Percentiles rank a stretch among this genome's conserved stretches.
These are phyloP conservation scores for Nemotelus nigrinus DNA, from an alignment of 2,888 invertebrate species.

Conservation along the genomic window DNA sequence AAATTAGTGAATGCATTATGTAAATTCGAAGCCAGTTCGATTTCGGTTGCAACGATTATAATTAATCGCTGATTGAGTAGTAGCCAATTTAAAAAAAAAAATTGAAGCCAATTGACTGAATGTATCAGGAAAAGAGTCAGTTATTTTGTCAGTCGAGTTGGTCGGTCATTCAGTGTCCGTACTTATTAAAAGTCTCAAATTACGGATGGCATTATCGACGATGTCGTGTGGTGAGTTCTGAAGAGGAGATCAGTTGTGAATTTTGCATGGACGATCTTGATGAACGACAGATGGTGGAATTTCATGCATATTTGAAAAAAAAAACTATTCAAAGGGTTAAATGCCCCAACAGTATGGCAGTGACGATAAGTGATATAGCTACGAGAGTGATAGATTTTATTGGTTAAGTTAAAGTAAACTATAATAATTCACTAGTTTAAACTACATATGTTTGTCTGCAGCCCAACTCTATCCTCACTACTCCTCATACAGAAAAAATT, in stretches of 20 bases:
- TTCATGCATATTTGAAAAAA: too few species aligned
- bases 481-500: too few species aligned
- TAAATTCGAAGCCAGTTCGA: slow-evolving; percentile 11
- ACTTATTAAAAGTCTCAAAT: slow-evolving; percentile 16
- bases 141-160: not conserved
- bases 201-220: not conserved
- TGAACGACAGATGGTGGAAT: too few species aligned
- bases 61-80: slow-evolving; percentile 31
- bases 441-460: too few species aligned
- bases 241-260: too few species aligned
- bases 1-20: slow-evolving; percentile 26
- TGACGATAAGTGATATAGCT: not conserved
- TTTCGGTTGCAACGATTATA: slow-evolving; percentile 26
- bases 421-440: too few species aligned
- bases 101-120: not conserved
- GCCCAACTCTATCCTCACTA: too few species aligned
- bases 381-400: too few species aligned
- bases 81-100: not conserved
- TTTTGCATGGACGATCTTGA: too few species aligned
- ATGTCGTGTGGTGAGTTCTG: not conserved
- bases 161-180: not conserved
- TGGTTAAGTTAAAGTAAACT: too few species aligned
- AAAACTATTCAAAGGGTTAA: not conserved
- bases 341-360: not conserved
- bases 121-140: not conserved